Evolutionary conservation across 2,888 invertebrate genomes (phyloP), one percentile per base, ranked within the genome.

Genomic region (Acrocera orbiculus): DNA sequence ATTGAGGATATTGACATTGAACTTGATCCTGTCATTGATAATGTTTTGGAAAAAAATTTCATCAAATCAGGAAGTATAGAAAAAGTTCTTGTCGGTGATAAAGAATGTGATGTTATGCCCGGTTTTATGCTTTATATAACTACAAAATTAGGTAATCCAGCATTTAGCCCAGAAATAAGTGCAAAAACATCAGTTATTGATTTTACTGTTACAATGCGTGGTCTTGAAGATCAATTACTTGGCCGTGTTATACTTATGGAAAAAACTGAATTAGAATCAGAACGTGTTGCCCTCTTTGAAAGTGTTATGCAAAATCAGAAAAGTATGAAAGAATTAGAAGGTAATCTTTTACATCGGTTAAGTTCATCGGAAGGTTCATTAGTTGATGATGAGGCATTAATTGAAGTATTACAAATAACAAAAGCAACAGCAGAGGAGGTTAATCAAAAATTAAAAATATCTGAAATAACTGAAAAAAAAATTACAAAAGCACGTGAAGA

Each of bases 121-220:
- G 90, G 89, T 0, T 95, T 95, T 52, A 81, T 82, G 76, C 64
- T 95, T 4, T 95, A 93, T 51, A 83, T 95, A 31, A 95, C 95
- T 2, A 95, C 95, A 0, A 95, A 95, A 59, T 61, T 95, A 34
- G 86, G 90, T 1, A 95, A 95, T 63, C 95, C 95, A 0, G 80
- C 90, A 0, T 95, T 93, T 58, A 90, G 92, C 10, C 95, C 95
- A 0, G 95, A 95, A 65, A 79, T 95, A 42, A 87, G 89, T 49
- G 93, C 95, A 1, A 90, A 90, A 56, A 92, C 92, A 0, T 87
- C 92, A 1, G 90, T 95, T 35, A 93, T 95, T 46, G 93, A 95
- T 56, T 95, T 95, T 52, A 95, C 95, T 2, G 95, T 95, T 2
- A 95, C 95, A 4, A 90, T 90, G 81, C 74, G 83, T 51, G 93